A percentile compares a stretch with the other conserved stretches of the same genome.
Evolutionary conservation across 2,888 invertebrate species (phyloP).

Genomic region (Orthosia gracilis): DNA sequence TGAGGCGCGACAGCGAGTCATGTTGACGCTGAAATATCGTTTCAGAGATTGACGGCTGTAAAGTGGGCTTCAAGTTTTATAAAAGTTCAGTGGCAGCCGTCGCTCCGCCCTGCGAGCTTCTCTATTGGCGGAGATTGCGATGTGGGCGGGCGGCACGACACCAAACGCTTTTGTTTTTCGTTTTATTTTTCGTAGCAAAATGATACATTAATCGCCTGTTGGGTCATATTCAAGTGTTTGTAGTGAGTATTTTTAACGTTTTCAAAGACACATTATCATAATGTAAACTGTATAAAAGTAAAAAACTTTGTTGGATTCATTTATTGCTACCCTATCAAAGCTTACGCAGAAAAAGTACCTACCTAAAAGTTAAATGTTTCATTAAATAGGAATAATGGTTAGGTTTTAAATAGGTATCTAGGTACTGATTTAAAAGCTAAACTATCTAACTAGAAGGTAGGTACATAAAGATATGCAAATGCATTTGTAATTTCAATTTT

Average conservation of each 20-base stretch:
- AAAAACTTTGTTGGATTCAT: constrained; percentile 21
- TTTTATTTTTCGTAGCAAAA: constrained; percentile 78
- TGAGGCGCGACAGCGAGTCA: constrained; percentile 71
- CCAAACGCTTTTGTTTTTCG: constrained; percentile 41
- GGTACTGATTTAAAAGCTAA: neutral
- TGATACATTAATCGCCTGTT: constrained; percentile 79
- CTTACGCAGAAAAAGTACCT: neutral
- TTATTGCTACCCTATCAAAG: constrained; percentile 15
- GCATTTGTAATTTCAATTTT: neutral
- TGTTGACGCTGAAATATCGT: constrained; percentile 83
- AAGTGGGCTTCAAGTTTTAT: constrained; percentile 78
- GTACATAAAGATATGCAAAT: neutral
- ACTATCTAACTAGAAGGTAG: neutral
- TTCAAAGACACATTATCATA: constrained; percentile 62
- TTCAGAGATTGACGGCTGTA: constrained; percentile 83
- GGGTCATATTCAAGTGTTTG: constrained; percentile 72
- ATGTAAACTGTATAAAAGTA: constrained; percentile 41
- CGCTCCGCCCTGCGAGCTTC: constrained; percentile 79
- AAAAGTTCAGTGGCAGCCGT: constrained; percentile 69
- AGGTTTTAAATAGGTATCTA: neutral
- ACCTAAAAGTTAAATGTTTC: neutral
- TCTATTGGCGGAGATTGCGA: constrained; percentile 76
- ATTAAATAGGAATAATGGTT: neutral
- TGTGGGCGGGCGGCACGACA: constrained; percentile 77
- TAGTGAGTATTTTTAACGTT: constrained; percentile 69